Evolutionary conservation across 92 coral and sea anemone species (phyloP).

Genomic region (Actinostola sp.): DNA sequence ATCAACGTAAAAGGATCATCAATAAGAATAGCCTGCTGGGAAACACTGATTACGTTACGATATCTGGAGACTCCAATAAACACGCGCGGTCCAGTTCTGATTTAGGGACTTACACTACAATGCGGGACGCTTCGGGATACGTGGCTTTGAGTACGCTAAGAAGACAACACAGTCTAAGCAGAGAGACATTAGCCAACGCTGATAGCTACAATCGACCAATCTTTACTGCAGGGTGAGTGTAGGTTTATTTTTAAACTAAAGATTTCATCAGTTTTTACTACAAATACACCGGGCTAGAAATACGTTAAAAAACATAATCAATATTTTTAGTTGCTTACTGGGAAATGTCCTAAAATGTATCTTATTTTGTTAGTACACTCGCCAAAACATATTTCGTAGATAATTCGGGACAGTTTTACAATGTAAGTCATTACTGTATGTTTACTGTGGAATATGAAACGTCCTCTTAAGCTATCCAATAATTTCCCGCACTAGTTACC

Average conservation of each 20-base stretch:
- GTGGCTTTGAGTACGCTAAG: conserved; percentile 90
- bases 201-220: conserved; percentile 48
- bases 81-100: conserved; percentile 69
- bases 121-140: conserved; percentile 96
- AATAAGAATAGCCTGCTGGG: conserved; percentile 70
- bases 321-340: too few relatives aligned
- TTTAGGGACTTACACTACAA: conserved; percentile 59
- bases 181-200: conserved; percentile 71
- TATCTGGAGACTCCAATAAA: conserved; percentile 77
- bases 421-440: too few relatives aligned
- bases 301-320: too few relatives aligned
- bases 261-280: too few relatives aligned
- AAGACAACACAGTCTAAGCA: conserved; percentile 81
- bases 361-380: too few relatives aligned
- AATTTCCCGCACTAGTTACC: too few relatives aligned
- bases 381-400: too few relatives aligned
- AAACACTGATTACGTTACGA: conserved; percentile 58
- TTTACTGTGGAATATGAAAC: too few relatives aligned
- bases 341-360: too few relatives aligned
- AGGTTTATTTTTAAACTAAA: background rate
- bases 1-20: conserved; percentile 54
- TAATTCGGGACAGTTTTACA: too few relatives aligned
- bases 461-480: too few relatives aligned
- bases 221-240: conserved; percentile 34
- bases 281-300: too few relatives aligned